A percentile compares a stretch with the other conserved stretches of the same genome.
Conservation (phyloP, 2,888 invertebrate species). For the Agonum fuliginosum region DNA sequence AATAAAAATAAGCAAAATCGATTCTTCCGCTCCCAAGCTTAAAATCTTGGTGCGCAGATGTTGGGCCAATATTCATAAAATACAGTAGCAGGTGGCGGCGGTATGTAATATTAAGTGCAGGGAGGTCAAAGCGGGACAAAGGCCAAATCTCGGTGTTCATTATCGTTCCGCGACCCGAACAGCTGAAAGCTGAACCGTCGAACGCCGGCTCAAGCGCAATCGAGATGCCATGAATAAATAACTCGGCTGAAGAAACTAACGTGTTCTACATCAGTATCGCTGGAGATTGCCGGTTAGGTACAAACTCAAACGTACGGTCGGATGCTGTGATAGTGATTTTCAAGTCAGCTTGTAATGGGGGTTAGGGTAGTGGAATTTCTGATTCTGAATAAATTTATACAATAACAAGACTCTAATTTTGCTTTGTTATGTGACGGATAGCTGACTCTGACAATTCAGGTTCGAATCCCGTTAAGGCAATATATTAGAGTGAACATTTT, state of each 20-base stretch:
- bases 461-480: too few relatives aligned
- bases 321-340: too few relatives aligned
- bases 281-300: too few relatives aligned
- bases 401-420: too few relatives aligned
- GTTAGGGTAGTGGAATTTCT: too few relatives aligned
- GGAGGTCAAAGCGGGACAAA: conserved; percentile 43
- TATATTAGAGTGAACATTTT: too few relatives aligned
- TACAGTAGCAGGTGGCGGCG: conserved; percentile 34
- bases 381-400: too few relatives aligned
- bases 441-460: too few relatives aligned
- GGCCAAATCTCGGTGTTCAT: conserved; percentile 51
- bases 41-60: conserved; percentile 38
- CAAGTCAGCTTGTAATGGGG: too few relatives aligned
- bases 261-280: too few relatives aligned
- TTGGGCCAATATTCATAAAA: conserved; percentile 39
- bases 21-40: not conserved
- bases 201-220: not conserved
- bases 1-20: conserved; percentile 7
- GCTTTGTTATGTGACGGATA: too few relatives aligned
- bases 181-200: conserved; percentile 3
- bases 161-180: conserved; percentile 2
- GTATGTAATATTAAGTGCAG: conserved; percentile 37
- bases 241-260: not conserved
- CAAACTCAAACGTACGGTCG: too few relatives aligned
- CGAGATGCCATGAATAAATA: conserved; percentile 13